Percentiles rank a stretch among this genome's conserved stretches.
Evolutionary conservation across 2,888 invertebrate species (phyloP).

Genomic region (Limnephilus auricula): DNA sequence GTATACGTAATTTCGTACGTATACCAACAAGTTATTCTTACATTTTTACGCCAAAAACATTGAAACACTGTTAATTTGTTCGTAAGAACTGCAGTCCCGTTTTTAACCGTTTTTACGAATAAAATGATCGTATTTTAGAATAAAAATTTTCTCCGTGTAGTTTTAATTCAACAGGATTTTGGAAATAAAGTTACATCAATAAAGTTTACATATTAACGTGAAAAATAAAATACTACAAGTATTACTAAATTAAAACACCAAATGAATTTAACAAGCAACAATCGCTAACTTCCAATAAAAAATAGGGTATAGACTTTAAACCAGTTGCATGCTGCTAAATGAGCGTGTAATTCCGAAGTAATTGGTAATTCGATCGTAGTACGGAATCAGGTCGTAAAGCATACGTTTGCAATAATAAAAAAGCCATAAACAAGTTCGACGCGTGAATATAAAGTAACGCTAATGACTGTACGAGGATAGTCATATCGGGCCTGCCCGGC

Average conservation of each 20-base stretch:
- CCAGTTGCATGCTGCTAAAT: slow-evolving; percentile 45
- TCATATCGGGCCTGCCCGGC: slow-evolving; percentile 12
- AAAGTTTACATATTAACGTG: background rate
- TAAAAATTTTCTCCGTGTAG: too few relatives aligned
- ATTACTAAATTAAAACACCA: slow-evolving; percentile 29
- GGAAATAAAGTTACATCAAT: background rate
- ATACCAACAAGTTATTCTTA: too few relatives aligned
- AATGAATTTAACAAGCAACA: slow-evolving; percentile 21
- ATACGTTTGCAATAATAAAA: slow-evolving; percentile 54
- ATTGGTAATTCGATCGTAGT: slow-evolving; percentile 59
- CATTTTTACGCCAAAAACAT: too few relatives aligned
- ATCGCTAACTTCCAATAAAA: slow-evolving; percentile 20
- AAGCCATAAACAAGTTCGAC: slow-evolving; percentile 46
- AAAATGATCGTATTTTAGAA: too few relatives aligned
- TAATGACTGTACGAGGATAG: slow-evolving; percentile 29
- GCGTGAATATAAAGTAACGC: slow-evolving; percentile 42
- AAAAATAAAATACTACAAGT: too few relatives aligned
- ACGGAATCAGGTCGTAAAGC: slow-evolving; percentile 52
- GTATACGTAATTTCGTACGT: too few relatives aligned
- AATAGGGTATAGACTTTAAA: slow-evolving; percentile 34
- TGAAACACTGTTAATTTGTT: too few relatives aligned
- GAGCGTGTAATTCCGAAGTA: slow-evolving; percentile 55
- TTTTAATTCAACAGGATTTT: too few relatives aligned
- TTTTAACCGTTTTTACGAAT: too few relatives aligned
- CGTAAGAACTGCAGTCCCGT: too few relatives aligned